Evolutionary conservation across 2,888 invertebrate species (phyloP), one percentile per base, ranked within the genome.

Genomic region (Chymomyza fuscimana): DNA sequence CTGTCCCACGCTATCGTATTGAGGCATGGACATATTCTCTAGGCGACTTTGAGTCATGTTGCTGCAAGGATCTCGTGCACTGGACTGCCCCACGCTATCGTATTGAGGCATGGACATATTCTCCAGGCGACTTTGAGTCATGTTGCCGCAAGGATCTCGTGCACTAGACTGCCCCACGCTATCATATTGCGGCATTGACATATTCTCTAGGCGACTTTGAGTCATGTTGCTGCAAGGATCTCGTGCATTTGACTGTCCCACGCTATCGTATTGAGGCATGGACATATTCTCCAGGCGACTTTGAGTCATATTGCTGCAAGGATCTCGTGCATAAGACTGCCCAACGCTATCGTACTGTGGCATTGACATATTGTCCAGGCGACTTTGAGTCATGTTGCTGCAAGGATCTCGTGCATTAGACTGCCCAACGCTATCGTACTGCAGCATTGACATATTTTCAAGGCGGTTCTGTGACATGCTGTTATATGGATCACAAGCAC

Each of bases 381-480:
- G 40, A 46, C 32, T 32, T 46, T 46, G 40, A 4, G 10, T 4
- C 40, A 46, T 46, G 10, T 7, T 12, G 12, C 12, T 46, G 40
- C 4, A 12, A 0, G 40, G 12, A 46, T 7, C 12, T 4, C 40
- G 4, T 12, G 40, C 2, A 12, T 2, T 12, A 46, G 12, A 46
- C 12, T 46, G 10, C 4, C 46, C 62, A 1, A 63, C 68, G 40
- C 10, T 65, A 50, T 73, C 61, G 10, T 25, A 56, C 0, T 46
- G 3, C 15, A 76, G 72, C 68, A 65, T 74, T 0, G 71, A 59
- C 5, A 72, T 62, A 10, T 78, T 54, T 19, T 70, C 66, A 2
- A 73, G 58, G 16, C 69, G 72, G 16, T 72, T 65, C n/a, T 58
- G 54, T 0, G 54, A 25, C 9, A 65, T 32, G 36, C 9, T 10